These are phyloP conservation scores for Lochmaea crataegi DNA, from an alignment of 2,888 invertebrate genomes.

Conservation along the genomic window DNA sequence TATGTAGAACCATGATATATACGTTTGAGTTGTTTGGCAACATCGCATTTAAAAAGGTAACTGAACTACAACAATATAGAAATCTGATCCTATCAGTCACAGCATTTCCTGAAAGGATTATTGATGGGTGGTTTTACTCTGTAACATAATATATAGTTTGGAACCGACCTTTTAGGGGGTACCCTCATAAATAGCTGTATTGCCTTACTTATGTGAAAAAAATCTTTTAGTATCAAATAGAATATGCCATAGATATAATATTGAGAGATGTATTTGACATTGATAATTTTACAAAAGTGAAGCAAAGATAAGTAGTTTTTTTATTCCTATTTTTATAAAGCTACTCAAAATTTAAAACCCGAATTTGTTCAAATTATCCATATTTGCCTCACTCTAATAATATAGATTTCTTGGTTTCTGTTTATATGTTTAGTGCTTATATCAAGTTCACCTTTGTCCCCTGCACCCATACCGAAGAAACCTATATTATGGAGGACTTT, in stretches of 20 bases:
- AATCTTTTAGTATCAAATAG: neutral
- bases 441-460: no score
- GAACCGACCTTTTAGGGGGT: neutral
- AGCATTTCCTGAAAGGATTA: constrained; percentile 21
- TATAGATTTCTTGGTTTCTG: no score
- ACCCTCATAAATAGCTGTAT: constrained; percentile 3
- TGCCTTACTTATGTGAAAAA: no score
- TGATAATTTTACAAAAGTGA: no score
- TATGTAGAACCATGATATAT: neutral
- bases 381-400: no score
- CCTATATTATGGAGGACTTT: no score
- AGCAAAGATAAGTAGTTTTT: no score
- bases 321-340: no score
- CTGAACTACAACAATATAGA: constrained; percentile 15
- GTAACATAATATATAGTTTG: constrained; percentile 1
- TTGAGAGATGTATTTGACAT: neutral
- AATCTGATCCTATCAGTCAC: constrained; percentile 7
- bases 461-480: no score
- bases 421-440: no score
- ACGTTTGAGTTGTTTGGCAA: neutral
- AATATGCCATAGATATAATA: neutral
- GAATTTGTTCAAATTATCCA: no score
- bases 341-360: no score
- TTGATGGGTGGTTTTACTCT: constrained; percentile 12
- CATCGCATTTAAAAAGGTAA: constrained; percentile 2